A percentile compares a stretch with the other conserved stretches of the same genome.
phyloP scores from a whole-genome alignment of 2,797 vertebrate species.

The Lutjanus campechanus region DNA sequence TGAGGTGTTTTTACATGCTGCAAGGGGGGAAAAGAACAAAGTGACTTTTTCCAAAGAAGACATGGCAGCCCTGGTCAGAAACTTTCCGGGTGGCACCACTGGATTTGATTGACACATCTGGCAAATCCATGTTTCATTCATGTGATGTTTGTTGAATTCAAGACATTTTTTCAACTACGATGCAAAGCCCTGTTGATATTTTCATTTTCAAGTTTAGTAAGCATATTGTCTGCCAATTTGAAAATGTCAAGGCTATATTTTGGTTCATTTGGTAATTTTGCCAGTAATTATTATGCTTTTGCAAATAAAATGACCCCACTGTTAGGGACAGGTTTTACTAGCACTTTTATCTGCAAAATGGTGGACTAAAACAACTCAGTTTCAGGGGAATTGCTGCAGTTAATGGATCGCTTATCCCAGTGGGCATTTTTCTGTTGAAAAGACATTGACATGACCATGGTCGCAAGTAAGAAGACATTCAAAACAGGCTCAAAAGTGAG shows the following conservation, averaged over 20 bases:
- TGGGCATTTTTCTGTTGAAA: too few relatives aligned
- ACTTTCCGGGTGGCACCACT: too few relatives aligned
- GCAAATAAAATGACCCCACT: background rate
- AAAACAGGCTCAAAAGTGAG: too few relatives aligned
- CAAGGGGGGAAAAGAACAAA: background rate
- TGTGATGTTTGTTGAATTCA: background rate
- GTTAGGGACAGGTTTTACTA: background rate
- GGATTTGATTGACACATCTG: too few relatives aligned
- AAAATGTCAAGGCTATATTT: background rate
- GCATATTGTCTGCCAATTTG: background rate
- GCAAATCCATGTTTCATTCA: background rate
- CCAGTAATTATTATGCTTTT: background rate
- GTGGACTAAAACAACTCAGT: background rate
- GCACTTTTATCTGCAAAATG: conserved; percentile 1
- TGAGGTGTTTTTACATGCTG: background rate
- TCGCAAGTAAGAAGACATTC: too few relatives aligned
- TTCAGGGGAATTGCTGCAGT: background rate
- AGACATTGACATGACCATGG: too few relatives aligned
- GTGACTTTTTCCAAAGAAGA: background rate
- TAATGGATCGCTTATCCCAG: background rate
- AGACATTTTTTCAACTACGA: background rate
- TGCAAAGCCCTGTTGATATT: background rate
- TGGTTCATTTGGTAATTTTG: background rate
- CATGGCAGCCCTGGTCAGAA: too few relatives aligned
- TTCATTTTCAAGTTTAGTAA: background rate